Conservation (phyloP, 2,113 vertebrate genomes). For the Malurus melanocephalus region DNA sequence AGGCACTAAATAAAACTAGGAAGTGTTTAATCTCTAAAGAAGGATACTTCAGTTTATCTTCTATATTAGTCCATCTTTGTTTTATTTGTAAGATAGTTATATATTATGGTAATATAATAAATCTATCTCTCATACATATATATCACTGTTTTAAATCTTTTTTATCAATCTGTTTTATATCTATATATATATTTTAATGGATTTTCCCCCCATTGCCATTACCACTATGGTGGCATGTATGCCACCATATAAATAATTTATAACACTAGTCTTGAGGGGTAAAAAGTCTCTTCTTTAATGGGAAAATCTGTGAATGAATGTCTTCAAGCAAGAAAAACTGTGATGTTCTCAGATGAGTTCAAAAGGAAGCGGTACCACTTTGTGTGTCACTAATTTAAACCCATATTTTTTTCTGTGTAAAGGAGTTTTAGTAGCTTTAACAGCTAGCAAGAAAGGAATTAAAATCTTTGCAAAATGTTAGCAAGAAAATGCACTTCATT, state of each 20-base stretch:
- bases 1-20: not conserved
- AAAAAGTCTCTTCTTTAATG: constrained; percentile 37
- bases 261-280: not conserved
- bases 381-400: constrained; percentile 48
- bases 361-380: not conserved
- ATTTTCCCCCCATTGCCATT: not conserved
- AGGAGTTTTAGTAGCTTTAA: constrained; percentile 39
- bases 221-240: not conserved
- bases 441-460: constrained; percentile 37
- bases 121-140: not conserved
- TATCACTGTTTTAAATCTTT: not conserved
- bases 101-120: too few species aligned
- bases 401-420: not conserved
- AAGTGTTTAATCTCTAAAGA: not conserved
- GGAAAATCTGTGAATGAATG: constrained; percentile 19
- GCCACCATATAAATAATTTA: constrained; percentile 33
- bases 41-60: not conserved
- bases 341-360: constrained; percentile 13
- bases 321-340: constrained; percentile 42
- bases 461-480: constrained; percentile 52
- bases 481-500: constrained; percentile 65
- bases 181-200: not conserved
- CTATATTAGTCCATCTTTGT: not conserved
- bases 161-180: not conserved
- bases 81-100: not conserved